Conservation (phyloP, 2,797 vertebrate species). For the Anguilla pacifica region DNA sequence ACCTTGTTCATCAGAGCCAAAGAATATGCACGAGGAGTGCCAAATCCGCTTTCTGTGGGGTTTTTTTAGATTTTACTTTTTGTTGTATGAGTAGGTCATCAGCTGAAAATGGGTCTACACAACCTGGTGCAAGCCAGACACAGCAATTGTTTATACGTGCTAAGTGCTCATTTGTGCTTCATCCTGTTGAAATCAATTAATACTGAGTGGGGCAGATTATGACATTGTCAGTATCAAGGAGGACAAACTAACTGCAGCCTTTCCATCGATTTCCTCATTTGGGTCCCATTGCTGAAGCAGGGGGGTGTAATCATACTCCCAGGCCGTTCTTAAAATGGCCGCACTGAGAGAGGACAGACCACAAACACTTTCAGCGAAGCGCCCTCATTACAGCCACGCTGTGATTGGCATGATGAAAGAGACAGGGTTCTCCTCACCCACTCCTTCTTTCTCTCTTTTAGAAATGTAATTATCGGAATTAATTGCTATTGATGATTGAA, state of each 20-base stretch:
- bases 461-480: slow-evolving; percentile 17
- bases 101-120: not conserved
- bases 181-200: slow-evolving; percentile 23
- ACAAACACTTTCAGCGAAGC: not conserved
- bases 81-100: not conserved
- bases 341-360: not conserved
- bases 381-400: not conserved
- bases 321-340: slow-evolving; percentile 17
- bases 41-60: not conserved
- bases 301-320: slow-evolving; percentile 20
- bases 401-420: not conserved
- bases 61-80: not conserved
- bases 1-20: not conserved
- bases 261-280: slow-evolving; percentile 27
- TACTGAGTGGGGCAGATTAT: slow-evolving; percentile 14
- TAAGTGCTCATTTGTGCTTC: slow-evolving; percentile 17
- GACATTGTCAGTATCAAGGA: slow-evolving; percentile 12
- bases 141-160: not conserved
- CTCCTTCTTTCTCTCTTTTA: not conserved
- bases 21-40: not conserved
- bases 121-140: not conserved
- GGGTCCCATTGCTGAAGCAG: not conserved
- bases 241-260: slow-evolving; percentile 10
- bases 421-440: not conserved
- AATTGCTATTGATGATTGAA: slow-evolving; percentile 28